Conservation (phyloP, 64 coral and sea anemone genomes). For the Dendrophyllia cribrosa region DNA sequence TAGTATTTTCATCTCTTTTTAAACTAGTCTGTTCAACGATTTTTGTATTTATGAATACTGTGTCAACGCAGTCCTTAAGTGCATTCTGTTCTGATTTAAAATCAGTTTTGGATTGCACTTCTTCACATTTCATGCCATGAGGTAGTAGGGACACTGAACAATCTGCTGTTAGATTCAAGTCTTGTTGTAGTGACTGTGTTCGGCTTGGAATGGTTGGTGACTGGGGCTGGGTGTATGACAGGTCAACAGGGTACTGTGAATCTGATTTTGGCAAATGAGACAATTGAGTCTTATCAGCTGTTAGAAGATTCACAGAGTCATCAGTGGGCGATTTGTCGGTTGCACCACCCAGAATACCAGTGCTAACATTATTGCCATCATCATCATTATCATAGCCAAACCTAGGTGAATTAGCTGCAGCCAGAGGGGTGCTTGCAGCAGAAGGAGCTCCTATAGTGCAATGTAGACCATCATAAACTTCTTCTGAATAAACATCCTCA, state of each 20-base stretch:
- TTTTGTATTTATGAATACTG: not conserved
- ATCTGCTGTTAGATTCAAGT: conserved; percentile 34
- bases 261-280: conserved; percentile 26
- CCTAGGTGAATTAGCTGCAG: not conserved
- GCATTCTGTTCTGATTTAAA: not conserved
- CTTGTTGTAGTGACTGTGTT: conserved; percentile 9
- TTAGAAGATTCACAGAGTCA: conserved; percentile 4
- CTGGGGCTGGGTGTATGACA: not conserved
- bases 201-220: conserved; percentile 61
- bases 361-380: not conserved
- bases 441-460: conserved; percentile 12
- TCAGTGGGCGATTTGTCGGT: not conserved
- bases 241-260: conserved; percentile 10
- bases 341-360: not conserved
- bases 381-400: conserved; percentile 13
- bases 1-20: not conserved
- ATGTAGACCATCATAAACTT: not conserved
- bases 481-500: conserved; percentile 12
- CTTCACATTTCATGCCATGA: not conserved
- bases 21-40: not conserved
- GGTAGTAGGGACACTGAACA: conserved; percentile 64
- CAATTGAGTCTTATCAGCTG: not conserved
- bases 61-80: not conserved
- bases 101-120: not conserved
- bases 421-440: conserved; percentile 23